Evolutionary conservation across 2,797 vertebrate genomes (phyloP).

Genomic region (Scolopax bukidnonensis): DNA sequence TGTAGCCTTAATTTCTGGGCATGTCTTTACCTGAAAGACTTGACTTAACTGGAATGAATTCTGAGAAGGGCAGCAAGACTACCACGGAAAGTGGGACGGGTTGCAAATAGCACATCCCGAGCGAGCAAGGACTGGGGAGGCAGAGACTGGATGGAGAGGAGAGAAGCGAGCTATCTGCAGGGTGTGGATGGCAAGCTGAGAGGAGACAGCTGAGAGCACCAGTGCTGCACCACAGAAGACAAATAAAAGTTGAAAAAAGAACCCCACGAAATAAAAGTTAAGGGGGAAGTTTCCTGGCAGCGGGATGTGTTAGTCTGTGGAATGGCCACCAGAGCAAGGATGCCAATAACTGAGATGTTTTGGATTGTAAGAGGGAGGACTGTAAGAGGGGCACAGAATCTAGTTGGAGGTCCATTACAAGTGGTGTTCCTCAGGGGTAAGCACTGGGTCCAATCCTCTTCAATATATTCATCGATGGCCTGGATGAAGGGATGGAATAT

Average conservation of each 20-base stretch:
- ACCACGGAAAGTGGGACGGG: background rate
- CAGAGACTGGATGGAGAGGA: background rate
- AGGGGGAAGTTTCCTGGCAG: background rate
- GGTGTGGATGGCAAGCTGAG: rapidly evolving
- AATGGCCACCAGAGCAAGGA: background rate
- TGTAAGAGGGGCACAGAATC: too few species aligned
- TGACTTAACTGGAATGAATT: slow-evolving; percentile 2
- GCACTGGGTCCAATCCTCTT: too few species aligned
- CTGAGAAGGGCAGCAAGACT: slow-evolving; percentile 18
- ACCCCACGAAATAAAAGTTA: background rate
- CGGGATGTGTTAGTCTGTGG: background rate
- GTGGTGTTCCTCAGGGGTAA: too few species aligned
- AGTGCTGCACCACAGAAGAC: rapidly evolving
- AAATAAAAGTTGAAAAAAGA: background rate
- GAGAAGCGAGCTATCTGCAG: background rate
- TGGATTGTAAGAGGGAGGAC: background rate
- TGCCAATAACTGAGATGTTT: background rate
- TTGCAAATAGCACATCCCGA: background rate
- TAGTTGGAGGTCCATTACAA: too few species aligned
- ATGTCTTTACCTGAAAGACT: slow-evolving; percentile 45
- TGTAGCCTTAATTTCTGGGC: slow-evolving; percentile 52
- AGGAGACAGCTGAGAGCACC: background rate
- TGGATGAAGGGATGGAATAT: too few species aligned
- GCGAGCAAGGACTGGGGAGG: rapidly evolving
- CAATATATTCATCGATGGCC: too few species aligned